These are phyloP conservation scores for Lycaena phlaeas DNA, from an alignment of 2,888 invertebrate genomes.

Conservation along the genomic window DNA sequence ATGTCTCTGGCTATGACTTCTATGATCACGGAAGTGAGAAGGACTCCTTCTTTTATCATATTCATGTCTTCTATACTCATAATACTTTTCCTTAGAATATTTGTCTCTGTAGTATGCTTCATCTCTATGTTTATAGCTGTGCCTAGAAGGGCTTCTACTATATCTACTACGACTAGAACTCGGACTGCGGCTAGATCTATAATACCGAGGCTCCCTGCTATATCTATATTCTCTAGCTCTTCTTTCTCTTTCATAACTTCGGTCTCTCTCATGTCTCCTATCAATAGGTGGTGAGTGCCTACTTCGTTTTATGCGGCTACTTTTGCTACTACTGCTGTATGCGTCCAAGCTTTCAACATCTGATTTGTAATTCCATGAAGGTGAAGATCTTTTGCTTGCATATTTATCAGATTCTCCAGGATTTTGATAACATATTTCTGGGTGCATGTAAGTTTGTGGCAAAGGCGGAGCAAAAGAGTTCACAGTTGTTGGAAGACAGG, in stretches of 20 bases:
- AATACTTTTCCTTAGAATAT: slow-evolving; percentile 21
- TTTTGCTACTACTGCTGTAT: background rate
- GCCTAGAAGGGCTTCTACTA: slow-evolving; percentile 32
- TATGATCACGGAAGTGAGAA: slow-evolving; percentile 27
- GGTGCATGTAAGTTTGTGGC: slow-evolving; percentile 19
- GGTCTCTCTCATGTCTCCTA: slow-evolving; percentile 24
- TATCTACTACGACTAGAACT: slow-evolving; percentile 25
- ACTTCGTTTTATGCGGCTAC: background rate
- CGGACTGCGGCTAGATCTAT: slow-evolving; percentile 32
- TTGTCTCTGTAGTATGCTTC: slow-evolving; percentile 28
- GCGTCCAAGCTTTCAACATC: background rate
- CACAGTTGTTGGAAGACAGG: slow-evolving; percentile 15
- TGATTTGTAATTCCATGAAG: background rate
- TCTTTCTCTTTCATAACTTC: slow-evolving; percentile 25
- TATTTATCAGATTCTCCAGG: background rate
- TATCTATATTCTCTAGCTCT: slow-evolving; percentile 23
- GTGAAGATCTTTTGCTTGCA: background rate
- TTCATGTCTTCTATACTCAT: slow-evolving; percentile 37
- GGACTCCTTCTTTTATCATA: slow-evolving; percentile 31
- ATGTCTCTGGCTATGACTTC: slow-evolving; percentile 33
- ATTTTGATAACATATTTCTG: slow-evolving; percentile 13
- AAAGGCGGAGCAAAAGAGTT: slow-evolving; percentile 19
- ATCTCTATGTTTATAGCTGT: slow-evolving; percentile 24
- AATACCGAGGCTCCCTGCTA: slow-evolving; percentile 21
- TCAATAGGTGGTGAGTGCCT: slow-evolving; percentile 26